A percentile compares a stretch with the other conserved stretches of the same genome.
These are phyloP conservation scores for Philypnodon macrostomus DNA, from an alignment of 2,797 vertebrate species.

Conservation along the genomic window DNA sequence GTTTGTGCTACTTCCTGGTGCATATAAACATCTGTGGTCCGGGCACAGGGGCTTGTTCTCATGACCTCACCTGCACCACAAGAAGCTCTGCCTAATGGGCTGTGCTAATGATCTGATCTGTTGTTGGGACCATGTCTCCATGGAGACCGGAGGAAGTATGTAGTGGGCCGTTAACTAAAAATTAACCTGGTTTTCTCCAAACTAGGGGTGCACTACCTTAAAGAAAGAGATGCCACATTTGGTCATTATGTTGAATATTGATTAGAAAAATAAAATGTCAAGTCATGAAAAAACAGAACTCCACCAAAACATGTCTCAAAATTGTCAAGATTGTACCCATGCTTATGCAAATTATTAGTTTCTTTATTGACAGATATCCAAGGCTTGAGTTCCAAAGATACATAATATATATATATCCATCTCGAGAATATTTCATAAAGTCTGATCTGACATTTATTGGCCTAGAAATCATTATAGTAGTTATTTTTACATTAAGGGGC, in stretches of 20 bases:
- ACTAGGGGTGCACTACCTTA: not conserved
- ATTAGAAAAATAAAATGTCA: too few species aligned
- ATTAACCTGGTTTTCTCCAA: slow-evolving; percentile 12
- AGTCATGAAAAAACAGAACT: too few species aligned
- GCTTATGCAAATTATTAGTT: not conserved
- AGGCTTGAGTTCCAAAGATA: too few species aligned
- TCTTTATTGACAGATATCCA: not conserved
- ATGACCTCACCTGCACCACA: slow-evolving; percentile 75
- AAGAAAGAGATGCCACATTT: too few species aligned
- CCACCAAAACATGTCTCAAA: too few species aligned
- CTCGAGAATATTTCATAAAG: too few species aligned
- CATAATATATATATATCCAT: too few species aligned
- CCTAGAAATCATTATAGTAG: not conserved
- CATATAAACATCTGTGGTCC: slow-evolving; percentile 68
- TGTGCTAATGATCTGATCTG: slow-evolving; percentile 73
- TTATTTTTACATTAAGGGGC: slow-evolving; percentile 21
- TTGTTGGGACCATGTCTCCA: slow-evolving; percentile 60
- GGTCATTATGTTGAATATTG: too few species aligned
- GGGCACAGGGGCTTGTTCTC: slow-evolving; percentile 67
- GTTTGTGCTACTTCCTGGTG: slow-evolving; percentile 57
- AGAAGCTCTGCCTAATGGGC: slow-evolving; percentile 73
- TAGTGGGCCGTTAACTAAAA: slow-evolving; percentile 24
- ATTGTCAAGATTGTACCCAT: too few species aligned
- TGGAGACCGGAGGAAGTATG: slow-evolving; percentile 44
- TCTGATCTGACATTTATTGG: slow-evolving; percentile 7